These are phyloP conservation scores for Micromys minutus DNA, from an alignment of 2,113 vertebrate genomes.

Conservation along the genomic window DNA sequence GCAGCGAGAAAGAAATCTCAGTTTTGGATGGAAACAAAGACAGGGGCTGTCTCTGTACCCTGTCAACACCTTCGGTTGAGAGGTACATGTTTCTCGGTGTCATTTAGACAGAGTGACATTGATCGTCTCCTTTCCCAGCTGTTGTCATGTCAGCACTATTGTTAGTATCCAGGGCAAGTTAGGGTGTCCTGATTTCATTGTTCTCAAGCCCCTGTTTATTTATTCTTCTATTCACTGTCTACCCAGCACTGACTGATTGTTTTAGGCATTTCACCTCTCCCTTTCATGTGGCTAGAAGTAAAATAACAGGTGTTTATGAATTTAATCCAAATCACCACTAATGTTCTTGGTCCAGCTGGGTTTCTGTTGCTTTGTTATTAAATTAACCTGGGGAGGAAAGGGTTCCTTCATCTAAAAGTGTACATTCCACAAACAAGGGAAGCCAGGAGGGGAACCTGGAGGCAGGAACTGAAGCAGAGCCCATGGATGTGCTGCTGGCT, in stretches of 20 bases:
- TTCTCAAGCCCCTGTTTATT: background rate
- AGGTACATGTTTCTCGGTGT: background rate
- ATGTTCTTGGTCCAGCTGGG: background rate
- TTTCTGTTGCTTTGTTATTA: background rate
- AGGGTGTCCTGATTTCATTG: background rate
- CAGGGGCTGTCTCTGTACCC: background rate
- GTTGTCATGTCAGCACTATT: background rate
- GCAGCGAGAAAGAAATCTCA: background rate
- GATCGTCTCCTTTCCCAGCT: background rate
- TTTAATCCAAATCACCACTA: background rate
- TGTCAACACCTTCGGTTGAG: background rate
- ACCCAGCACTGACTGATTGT: background rate
- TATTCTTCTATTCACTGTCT: background rate
- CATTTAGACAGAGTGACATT: background rate
- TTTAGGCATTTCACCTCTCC: background rate
- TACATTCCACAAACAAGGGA: background rate
- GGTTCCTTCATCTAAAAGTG: background rate
- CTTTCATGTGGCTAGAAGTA: constrained; percentile 20
- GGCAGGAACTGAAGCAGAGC: background rate
- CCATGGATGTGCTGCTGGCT: background rate
- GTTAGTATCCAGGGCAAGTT: background rate
- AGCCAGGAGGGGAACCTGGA: background rate
- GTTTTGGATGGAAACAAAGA: background rate
- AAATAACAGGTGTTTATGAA: background rate
- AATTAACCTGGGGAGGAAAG: background rate